Conservation (phyloP, 1,140 invertebrate species). For the Caenorhabditis latens region DNA sequence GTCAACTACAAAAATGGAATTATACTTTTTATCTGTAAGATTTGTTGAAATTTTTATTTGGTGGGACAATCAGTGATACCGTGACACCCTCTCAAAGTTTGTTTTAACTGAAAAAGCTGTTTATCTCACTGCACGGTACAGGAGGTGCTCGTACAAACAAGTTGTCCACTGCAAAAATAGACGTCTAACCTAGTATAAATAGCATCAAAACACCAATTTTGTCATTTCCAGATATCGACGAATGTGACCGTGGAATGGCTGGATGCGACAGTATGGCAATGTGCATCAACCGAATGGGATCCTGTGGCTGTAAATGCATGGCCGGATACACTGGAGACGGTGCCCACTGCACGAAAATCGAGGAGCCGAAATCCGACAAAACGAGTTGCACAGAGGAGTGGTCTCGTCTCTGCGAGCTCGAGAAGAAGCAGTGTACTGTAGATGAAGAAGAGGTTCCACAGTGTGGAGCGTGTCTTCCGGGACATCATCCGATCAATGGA, state of each 20-base stretch:
- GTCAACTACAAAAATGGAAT: too few species aligned
- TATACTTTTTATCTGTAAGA: too few species aligned
- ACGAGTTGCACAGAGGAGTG: conserved; percentile 67
- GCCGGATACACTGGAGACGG: conserved; percentile 88
- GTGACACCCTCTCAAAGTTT: too few species aligned
- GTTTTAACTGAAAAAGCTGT: too few species aligned
- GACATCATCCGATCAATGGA: conserved; percentile 74
- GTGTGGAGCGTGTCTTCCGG: conserved; percentile 71
- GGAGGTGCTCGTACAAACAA: too few species aligned
- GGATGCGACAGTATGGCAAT: conserved; percentile 80
- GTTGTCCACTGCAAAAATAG: too few species aligned
- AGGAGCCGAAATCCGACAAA: background rate
- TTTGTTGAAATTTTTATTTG: too few species aligned
- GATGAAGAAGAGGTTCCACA: conserved; percentile 76
- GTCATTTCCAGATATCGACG: conserved; percentile 90
- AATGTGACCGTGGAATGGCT: conserved; percentile 82
- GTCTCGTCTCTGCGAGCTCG: conserved; percentile 65
- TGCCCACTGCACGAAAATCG: conserved; percentile 62
- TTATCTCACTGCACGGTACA: too few species aligned
- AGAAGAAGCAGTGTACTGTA: conserved; percentile 74
- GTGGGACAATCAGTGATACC: too few species aligned
- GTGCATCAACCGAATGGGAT: conserved; percentile 88
- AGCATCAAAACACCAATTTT: too few species aligned
- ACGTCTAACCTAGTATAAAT: too few species aligned
- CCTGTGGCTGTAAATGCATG: conserved; percentile 87